Conservation (phyloP, 2,888 invertebrate genomes). For the Pandemis corylana region DNA sequence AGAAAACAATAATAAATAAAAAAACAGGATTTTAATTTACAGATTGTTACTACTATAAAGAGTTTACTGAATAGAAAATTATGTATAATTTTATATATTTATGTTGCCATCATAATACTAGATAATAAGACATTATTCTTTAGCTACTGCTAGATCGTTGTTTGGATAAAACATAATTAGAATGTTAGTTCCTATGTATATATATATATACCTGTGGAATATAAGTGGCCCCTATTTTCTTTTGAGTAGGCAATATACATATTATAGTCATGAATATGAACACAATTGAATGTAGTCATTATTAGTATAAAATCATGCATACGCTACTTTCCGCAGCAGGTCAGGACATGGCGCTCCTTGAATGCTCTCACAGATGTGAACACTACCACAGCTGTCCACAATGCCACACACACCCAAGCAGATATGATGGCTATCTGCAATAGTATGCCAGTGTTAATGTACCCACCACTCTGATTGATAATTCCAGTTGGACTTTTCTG, state of each 20-base stretch:
- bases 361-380: constrained; percentile 84
- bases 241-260: background rate
- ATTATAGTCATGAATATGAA: background rate
- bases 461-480: constrained; percentile 82
- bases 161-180: background rate
- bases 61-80: background rate
- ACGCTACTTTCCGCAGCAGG: constrained; percentile 76
- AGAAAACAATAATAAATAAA: too few relatives aligned
- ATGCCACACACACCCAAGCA: constrained; percentile 85
- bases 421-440: constrained; percentile 87
- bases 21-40: too few relatives aligned
- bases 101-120: background rate
- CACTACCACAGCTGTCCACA: constrained; percentile 82
- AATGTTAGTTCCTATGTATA: background rate
- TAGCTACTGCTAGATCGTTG: background rate
- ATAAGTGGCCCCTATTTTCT: too few relatives aligned
- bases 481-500: constrained; percentile 88
- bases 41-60: background rate
- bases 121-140: background rate
- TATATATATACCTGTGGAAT: too few relatives aligned
- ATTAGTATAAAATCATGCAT: background rate
- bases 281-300: background rate
- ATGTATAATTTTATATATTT: background rate
- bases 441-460: constrained; percentile 89
- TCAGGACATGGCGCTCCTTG: constrained; percentile 72